Evolutionary conservation across 1,140 invertebrate genomes (phyloP).

Genomic region (Hypothenemus hampei): DNA sequence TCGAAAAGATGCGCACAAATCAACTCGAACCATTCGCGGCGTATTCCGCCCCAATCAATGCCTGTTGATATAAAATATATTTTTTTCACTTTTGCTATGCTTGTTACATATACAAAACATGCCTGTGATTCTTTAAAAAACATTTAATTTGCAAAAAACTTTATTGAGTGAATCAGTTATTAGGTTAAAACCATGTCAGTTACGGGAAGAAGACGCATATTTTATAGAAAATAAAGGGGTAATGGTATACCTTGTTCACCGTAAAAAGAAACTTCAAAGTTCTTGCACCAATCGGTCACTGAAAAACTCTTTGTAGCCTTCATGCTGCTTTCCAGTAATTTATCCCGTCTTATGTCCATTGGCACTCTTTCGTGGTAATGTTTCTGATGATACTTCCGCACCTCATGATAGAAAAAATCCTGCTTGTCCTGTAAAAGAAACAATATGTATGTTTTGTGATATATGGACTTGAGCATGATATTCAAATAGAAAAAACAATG

Average conservation of each 20-base stretch:
- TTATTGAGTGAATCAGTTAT: too few species aligned
- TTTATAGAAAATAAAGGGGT: too few species aligned
- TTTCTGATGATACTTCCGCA: slow-evolving; percentile 78
- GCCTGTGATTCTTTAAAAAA: too few species aligned
- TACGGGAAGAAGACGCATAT: too few species aligned
- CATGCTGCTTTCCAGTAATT: slow-evolving; percentile 75
- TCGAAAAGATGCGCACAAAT: slow-evolving; percentile 85
- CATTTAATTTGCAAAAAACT: too few species aligned
- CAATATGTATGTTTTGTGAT: neutral
- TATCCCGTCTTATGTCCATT: slow-evolving; percentile 75
- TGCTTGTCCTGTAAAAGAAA: slow-evolving; percentile 78
- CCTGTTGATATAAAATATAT: too few species aligned
- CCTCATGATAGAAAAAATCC: slow-evolving; percentile 91
- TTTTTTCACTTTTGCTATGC: too few species aligned
- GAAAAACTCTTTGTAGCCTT: slow-evolving; percentile 76
- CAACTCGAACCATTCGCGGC: slow-evolving; percentile 91
- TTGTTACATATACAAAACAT: too few species aligned
- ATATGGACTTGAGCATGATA: neutral
- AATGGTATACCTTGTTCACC: slow-evolving; percentile 90
- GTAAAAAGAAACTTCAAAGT: slow-evolving; percentile 87
- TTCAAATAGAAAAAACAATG: neutral
- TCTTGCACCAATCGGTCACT: slow-evolving; percentile 84
- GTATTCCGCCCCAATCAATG: slow-evolving; percentile 88
- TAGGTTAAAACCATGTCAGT: too few species aligned
- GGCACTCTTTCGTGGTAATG: slow-evolving; percentile 79